These are phyloP conservation scores for Philaenus spumarius DNA, from an alignment of 1,140 invertebrate species.

Conservation along the genomic window DNA sequence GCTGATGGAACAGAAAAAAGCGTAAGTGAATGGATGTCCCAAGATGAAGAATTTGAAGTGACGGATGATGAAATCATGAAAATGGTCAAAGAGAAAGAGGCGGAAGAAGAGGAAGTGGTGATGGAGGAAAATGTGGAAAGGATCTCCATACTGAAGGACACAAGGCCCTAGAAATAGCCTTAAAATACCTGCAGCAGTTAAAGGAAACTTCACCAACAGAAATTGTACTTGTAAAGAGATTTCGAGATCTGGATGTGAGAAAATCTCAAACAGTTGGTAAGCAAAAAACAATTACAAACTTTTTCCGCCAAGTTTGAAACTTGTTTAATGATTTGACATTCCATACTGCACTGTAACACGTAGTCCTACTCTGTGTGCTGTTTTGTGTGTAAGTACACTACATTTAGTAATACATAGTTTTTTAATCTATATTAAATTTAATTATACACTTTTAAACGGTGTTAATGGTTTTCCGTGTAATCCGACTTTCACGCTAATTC, in stretches of 20 bases:
- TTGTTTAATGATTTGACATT: background rate
- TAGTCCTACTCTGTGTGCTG: too few relatives aligned
- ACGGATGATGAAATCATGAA: slow-evolving; percentile 4
- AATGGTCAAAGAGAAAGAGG: background rate
- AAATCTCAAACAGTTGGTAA: slow-evolving; percentile 2
- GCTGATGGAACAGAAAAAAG: background rate
- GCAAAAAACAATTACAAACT: slow-evolving; percentile 5
- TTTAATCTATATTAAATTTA: background rate
- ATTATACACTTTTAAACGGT: background rate
- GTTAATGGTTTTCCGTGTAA: too few relatives aligned
- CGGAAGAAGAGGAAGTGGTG: slow-evolving; percentile 1
- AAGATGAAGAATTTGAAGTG: slow-evolving; percentile 7
- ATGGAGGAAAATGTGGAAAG: background rate
- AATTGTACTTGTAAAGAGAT: background rate
- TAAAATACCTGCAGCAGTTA: background rate
- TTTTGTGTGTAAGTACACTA: background rate
- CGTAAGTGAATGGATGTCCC: background rate
- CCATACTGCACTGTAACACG: background rate
- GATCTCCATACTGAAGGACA: background rate
- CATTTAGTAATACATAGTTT: background rate
- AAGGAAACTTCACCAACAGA: slow-evolving; percentile 7
- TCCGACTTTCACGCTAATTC: too few relatives aligned
- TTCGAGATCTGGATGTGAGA: background rate
- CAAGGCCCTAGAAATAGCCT: slow-evolving; percentile 1
- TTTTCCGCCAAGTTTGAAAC: background rate